Evolutionary conservation across 2,113 vertebrate genomes (phyloP), one percentile per base, ranked within the genome.

Genomic region (Phrynosoma blainvillii): DNA sequence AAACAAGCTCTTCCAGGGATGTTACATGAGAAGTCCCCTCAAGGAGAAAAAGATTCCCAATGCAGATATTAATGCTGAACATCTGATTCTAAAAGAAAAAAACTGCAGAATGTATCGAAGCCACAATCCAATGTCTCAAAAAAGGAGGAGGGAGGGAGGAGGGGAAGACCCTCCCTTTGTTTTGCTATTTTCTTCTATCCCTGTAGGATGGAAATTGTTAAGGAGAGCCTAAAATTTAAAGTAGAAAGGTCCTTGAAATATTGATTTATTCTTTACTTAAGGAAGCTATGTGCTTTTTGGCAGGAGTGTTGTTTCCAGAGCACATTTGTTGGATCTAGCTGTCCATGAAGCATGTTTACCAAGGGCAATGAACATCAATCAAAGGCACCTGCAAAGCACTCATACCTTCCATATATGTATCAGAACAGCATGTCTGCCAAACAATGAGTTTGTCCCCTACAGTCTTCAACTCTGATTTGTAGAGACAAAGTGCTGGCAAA

Each of bases 291-390:
- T 71, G 32, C 83, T 87, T 54, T 89, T 66, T 90, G 80, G 83
- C 76, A 95, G 84, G 85, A 25, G 42, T 52, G 91, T 82, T 89
- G 68, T 90, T 91, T 92, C 86, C 91, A 78, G 89, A 92, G 70
- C 8, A 84, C 70, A 79, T 89, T 88, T 92, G 27, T 88, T 85
- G 91, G 84, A 86, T 75, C 82, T 56, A 1, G 86, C 36, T 88
- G 20, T 82, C 87, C 76, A 78, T 54, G 47, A 73, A 89, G 70
- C 52, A 65, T 89, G 80, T 95, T 92, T 94, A 92, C 78, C 77
- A 36, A 73, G 52, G 65, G 0, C 3, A 42, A 42, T 13, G 36
- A 54, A 13, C 79, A 74, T 75, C 68, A 90, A 84, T 92, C 86
- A 80, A 79, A 85, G 70, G 59, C 87, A 32, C 84, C 81, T 27